Evolutionary conservation across 2,113 vertebrate species (phyloP), one percentile per base, ranked within the genome.

Genomic region (Apus apus): DNA sequence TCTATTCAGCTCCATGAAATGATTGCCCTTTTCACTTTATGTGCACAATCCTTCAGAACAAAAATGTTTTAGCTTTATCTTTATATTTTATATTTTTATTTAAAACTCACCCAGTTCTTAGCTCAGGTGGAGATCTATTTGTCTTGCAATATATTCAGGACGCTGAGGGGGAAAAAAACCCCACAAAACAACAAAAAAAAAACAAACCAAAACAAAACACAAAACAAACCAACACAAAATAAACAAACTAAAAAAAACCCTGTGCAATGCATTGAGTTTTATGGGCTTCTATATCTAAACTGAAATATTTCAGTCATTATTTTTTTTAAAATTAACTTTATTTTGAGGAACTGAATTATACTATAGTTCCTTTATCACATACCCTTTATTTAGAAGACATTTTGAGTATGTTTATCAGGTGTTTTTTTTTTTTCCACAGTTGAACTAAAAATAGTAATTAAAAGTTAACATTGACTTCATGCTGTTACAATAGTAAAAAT

Each of bases 251-350:
- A 38, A 38, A 8, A 38, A 38, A 38, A 8, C 38, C 38, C 78
- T 78, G 4, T 26, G 50, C 4, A 15, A 19, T 12, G 2, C 30
- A 58, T 5, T 58, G n/a, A n/a, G 2, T 6, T 66, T 4, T 23
- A 6, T 26, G 2, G 1, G 11, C 0, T 7, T 27, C 21, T 46
- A 18, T 5, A 29, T 60, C 0, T 45, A 48, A 57, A 80, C 7
- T 50, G 6, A 87, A 66, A 76, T 26, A 46, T 4, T 0, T 29
- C 15, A 51, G 29, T 40, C 2, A 10, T 60, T 75, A 54, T 20
- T 25, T 62, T 3, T 2, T 53, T 11, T 87, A 62, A 38, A 72
- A 46, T 61, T 36, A 57, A 56, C 6, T 46, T 75, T 22, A 6
- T 65, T 86, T 85, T 84, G 7, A 3, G 65, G 48, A 29, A 64